Evolutionary conservation across 2,888 invertebrate genomes (phyloP).

Genomic region (Strigamia crassipes): DNA sequence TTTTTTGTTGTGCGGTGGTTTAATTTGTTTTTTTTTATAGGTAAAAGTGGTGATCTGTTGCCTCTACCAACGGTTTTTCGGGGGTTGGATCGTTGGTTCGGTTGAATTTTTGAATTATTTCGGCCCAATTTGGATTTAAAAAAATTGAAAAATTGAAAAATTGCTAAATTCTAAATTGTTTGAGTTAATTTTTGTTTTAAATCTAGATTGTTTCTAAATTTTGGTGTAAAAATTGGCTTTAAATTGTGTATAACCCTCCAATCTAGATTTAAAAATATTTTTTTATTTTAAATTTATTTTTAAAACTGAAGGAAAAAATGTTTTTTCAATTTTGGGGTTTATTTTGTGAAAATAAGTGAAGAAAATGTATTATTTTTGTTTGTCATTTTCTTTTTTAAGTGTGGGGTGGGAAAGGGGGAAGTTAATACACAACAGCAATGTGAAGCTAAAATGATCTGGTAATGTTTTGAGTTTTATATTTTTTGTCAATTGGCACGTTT

Average conservation of each 20-base stretch:
- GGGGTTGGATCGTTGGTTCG: background rate
- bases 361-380: too few species aligned
- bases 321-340: too few species aligned
- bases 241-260: background rate
- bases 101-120: background rate
- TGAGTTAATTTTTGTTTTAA: background rate
- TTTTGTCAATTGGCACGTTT: background rate
- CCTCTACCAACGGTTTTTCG: background rate
- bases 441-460: too few species aligned
- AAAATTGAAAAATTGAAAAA: background rate
- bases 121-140: background rate
- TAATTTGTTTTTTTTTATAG: background rate
- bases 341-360: too few species aligned
- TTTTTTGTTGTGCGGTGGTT: background rate
- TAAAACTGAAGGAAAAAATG: too few species aligned
- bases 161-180: background rate
- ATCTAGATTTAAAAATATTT: background rate
- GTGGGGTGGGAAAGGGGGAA: too few species aligned
- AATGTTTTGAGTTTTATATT: too few species aligned
- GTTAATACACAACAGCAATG: too few species aligned
- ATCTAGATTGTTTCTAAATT: constrained; percentile 10
- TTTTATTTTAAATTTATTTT: background rate
- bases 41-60: background rate
- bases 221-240: background rate
- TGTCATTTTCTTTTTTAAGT: too few species aligned